Percentiles rank a stretch among this genome's conserved stretches.
phyloP scores from a whole-genome alignment of 2,888 invertebrate genomes.

The Caenorhabditis angaria region DNA sequence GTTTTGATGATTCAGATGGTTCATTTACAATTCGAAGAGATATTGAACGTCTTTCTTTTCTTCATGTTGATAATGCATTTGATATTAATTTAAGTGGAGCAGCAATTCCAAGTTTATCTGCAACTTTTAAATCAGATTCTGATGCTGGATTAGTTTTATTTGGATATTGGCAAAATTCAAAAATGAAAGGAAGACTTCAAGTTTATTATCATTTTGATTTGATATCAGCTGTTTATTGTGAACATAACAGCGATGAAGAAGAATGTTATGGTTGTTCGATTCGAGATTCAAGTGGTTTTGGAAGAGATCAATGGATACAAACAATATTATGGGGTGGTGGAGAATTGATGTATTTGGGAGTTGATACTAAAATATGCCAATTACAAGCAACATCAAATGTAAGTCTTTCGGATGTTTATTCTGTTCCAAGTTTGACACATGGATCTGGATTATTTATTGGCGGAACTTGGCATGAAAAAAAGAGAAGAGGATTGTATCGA shows the following conservation, averaged over 20 bases:
- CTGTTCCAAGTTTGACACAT: conserved; percentile 39
- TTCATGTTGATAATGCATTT: conserved; percentile 43
- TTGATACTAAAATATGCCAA: conserved; percentile 37
- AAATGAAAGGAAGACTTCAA: conserved; percentile 49
- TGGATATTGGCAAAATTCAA: conserved; percentile 47
- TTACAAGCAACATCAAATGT: conserved; percentile 20
- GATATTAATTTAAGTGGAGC: conserved; percentile 34
- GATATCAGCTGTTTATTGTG: conserved; percentile 43
- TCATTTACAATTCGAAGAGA: conserved; percentile 41
- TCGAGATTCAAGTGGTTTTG: conserved; percentile 30
- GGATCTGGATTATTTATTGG: conserved; percentile 50
- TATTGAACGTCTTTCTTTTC: conserved; percentile 46
- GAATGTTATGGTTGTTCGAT: conserved; percentile 31
- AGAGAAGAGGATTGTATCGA: conserved; percentile 47
- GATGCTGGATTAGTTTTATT: conserved; percentile 52
- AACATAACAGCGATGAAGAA: conserved; percentile 30
- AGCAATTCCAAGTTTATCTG: conserved; percentile 32
- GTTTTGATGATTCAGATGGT: conserved; percentile 18
- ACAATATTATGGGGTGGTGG: conserved; percentile 42
- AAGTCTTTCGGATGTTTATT: conserved; percentile 44
- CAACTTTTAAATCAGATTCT: conserved; percentile 47
- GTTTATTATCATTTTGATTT: conserved; percentile 44
- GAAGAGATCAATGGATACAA: conserved; percentile 49
- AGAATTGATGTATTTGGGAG: conserved; percentile 30
- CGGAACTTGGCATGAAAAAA: conserved; percentile 54